Percentiles rank a stretch among this genome's conserved stretches.
Evolutionary conservation across 2,888 invertebrate species (phyloP).

Genomic region (Sussaba pulchella): DNA sequence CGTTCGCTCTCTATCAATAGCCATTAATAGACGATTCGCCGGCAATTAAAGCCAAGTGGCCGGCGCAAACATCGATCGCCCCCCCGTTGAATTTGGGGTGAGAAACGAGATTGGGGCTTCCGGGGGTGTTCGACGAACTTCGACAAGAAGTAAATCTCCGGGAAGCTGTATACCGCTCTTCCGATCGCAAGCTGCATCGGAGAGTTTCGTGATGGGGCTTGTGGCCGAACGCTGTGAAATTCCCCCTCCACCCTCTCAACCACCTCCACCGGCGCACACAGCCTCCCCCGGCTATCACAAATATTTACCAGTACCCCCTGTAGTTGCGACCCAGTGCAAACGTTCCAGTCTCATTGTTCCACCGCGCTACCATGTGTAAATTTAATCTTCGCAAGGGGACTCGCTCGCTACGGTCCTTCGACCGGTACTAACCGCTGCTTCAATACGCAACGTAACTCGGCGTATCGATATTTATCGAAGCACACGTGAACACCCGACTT

Average conservation of each 20-base stretch:
- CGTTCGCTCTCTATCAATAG: slow-evolving; percentile 31
- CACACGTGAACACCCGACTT: slow-evolving; percentile 31
- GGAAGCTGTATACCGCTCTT: slow-evolving; percentile 5
- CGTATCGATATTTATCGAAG: slow-evolving; percentile 56
- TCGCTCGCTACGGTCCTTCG: not conserved
- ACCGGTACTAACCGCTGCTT: slow-evolving; percentile 8
- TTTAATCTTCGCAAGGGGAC: slow-evolving; percentile 81
- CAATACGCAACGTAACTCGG: not conserved
- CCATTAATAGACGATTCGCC: slow-evolving; percentile 78
- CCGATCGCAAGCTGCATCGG: slow-evolving; percentile 13
- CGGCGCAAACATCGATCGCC: slow-evolving; percentile 80
- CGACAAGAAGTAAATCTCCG: slow-evolving; percentile 57
- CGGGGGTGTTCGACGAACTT: slow-evolving; percentile 50
- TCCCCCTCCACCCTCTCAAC: no score
- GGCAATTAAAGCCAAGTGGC: slow-evolving; percentile 83
- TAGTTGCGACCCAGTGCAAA: slow-evolving; percentile 72
- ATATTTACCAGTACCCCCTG: slow-evolving; percentile 79
- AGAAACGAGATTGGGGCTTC: slow-evolving; percentile 32
- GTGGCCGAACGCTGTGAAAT: slow-evolving; percentile 22
- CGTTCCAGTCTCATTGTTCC: slow-evolving; percentile 79
- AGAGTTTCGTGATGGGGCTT: slow-evolving; percentile 42
- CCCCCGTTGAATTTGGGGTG: slow-evolving; percentile 73
- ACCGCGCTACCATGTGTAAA: slow-evolving; percentile 83
- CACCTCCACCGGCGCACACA: no score
- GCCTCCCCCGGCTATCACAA: slow-evolving; percentile 74